Percentiles rank a stretch among this genome's conserved stretches.
phyloP scores from a whole-genome alignment of 2,888 invertebrate genomes.

The Anthrax anthrax region DNA sequence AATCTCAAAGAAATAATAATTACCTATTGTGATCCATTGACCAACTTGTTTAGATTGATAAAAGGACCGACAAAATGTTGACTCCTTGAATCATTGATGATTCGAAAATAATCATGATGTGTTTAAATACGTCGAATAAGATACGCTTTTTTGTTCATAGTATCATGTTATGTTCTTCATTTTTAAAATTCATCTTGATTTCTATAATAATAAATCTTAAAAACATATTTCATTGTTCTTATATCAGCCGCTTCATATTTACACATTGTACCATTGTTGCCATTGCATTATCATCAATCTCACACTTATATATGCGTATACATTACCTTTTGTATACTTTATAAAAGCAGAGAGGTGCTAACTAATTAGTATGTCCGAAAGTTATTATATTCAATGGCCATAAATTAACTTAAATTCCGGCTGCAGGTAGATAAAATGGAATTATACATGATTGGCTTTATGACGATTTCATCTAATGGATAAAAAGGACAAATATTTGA shows the following conservation, averaged over 20 bases:
- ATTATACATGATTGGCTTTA: not conserved
- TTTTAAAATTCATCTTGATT: too few species aligned
- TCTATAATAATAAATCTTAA: too few species aligned
- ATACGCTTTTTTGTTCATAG: too few species aligned
- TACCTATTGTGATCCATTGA: slow-evolving; percentile 8
- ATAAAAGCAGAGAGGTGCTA: slow-evolving; percentile 11
- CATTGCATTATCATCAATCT: too few species aligned
- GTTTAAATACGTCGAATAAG: slow-evolving; percentile 1
- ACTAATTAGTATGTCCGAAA: slow-evolving; percentile 13
- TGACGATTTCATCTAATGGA: slow-evolving; percentile 2
- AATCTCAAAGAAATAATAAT: slow-evolving; percentile 7
- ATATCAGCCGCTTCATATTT: too few species aligned
- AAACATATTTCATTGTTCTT: too few species aligned
- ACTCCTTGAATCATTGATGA: not conserved
- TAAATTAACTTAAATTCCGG: slow-evolving; percentile 8
- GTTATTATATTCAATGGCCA: slow-evolving; percentile 8
- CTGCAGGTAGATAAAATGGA: slow-evolving; percentile 4
- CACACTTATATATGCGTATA: too few species aligned
- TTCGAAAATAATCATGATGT: slow-evolving; percentile 4
- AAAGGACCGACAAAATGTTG: not conserved
- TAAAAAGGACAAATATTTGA: slow-evolving; percentile 11
- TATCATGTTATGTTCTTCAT: too few species aligned
- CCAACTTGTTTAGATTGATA: slow-evolving; percentile 10
- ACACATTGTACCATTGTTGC: too few species aligned
- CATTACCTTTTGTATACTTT: too few species aligned